Conservation (phyloP, 2,113 vertebrate genomes). For the Alectura lathami region DNA sequence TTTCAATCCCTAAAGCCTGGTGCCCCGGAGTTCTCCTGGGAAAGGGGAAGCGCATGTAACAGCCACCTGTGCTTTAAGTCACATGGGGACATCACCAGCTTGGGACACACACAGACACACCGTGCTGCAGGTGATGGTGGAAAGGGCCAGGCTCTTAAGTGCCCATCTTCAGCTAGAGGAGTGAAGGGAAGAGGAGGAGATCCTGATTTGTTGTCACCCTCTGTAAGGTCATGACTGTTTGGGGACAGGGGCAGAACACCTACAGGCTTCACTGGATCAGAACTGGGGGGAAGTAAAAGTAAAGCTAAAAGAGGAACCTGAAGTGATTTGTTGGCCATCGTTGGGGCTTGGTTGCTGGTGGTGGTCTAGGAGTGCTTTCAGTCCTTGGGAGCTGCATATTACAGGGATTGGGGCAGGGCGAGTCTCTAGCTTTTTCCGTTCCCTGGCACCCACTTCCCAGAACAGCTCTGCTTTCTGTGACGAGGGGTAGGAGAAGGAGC, state of each 20-base stretch:
- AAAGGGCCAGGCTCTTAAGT: neutral
- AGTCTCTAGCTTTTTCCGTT: neutral
- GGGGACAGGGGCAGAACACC: neutral
- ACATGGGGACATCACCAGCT: neutral
- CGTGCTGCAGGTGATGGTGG: neutral
- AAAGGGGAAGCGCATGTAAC: neutral
- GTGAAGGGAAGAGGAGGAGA: neutral
- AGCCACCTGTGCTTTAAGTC: neutral
- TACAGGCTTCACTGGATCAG: neutral
- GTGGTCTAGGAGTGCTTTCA: conserved; percentile 23
- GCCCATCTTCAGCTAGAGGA: neutral
- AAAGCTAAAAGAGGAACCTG: neutral
- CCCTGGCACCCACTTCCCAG: neutral
- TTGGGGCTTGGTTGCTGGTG: conserved; percentile 21
- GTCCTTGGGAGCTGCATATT: neutral
- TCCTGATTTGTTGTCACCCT: neutral
- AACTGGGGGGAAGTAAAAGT: neutral
- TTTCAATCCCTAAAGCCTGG: neutral
- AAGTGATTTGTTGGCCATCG: conserved; percentile 20
- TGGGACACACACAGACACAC: neutral
- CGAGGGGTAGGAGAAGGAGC: conserved; percentile 26
- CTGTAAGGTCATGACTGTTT: neutral
- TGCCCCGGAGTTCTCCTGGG: neutral
- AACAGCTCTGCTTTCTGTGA: conserved; percentile 59
- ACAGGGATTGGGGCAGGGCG: accelerated